Percentiles rank a stretch among this genome's conserved stretches.
phyloP scores from a whole-genome alignment of 2,113 vertebrate species.

The Lophura nycthemera region DNA sequence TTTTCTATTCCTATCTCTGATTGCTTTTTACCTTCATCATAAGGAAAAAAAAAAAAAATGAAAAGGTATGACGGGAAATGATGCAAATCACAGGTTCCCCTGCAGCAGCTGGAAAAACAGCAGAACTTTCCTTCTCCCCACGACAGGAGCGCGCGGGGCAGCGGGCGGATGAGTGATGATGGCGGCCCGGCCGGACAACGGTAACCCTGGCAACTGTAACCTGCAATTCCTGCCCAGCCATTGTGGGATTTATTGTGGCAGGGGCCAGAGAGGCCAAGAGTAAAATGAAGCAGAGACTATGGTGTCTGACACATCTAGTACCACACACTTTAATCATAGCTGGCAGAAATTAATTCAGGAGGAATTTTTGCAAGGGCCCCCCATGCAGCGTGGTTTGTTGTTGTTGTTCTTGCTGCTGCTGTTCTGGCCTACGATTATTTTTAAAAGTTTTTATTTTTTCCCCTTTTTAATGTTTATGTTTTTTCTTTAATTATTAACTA shows the following conservation, averaged over 20 bases:
- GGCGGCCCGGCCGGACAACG: slow-evolving; percentile 70
- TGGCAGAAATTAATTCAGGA: slow-evolving; percentile 82
- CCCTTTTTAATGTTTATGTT: background rate
- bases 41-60: background rate
- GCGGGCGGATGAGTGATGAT: slow-evolving; percentile 77
- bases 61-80: background rate
- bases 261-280: slow-evolving; percentile 78
- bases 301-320: slow-evolving; percentile 80
- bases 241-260: slow-evolving; percentile 80
- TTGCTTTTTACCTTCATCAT: background rate
- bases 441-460: background rate
- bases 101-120: background rate
- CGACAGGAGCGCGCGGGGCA: slow-evolving; percentile 2
- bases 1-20: background rate
- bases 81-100: background rate
- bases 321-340: slow-evolving; percentile 78
- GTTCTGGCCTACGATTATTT: background rate
- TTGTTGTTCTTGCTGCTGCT: background rate
- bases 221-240: slow-evolving; percentile 78
- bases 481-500: background rate
- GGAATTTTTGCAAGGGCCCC: slow-evolving; percentile 64
- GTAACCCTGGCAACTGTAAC: slow-evolving; percentile 87
- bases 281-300: slow-evolving; percentile 77
- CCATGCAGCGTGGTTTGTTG: background rate
- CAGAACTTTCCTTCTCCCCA: background rate